phyloP scores from a whole-genome alignment of 2,888 invertebrate species.

The Pristionchus exspectatus region DNA sequence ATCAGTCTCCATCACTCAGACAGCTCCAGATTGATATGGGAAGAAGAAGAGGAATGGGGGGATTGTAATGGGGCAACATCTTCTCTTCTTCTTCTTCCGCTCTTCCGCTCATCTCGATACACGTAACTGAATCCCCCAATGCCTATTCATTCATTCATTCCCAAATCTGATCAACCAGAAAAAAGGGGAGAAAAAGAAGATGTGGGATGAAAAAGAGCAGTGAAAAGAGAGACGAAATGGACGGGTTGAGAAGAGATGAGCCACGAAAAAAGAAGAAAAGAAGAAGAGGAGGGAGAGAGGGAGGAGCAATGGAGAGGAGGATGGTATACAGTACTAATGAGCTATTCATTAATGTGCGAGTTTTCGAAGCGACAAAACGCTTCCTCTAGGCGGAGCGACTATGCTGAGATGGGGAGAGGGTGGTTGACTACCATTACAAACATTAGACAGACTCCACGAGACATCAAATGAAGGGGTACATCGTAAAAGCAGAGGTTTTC shows the following conservation, averaged over 20 bases:
- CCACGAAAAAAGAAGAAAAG: background rate
- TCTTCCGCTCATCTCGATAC: constrained; percentile 17
- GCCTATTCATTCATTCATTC: constrained; percentile 46
- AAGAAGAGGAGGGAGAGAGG: background rate
- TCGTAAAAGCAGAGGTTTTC: background rate
- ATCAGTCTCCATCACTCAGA: background rate
- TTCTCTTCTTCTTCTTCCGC: background rate
- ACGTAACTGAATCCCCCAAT: constrained; percentile 26
- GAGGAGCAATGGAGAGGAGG: background rate
- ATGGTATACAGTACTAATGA: background rate
- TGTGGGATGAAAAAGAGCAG: constrained; percentile 21
- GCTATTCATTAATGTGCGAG: background rate
- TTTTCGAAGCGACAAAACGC: background rate
- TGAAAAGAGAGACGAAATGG: constrained; percentile 20
- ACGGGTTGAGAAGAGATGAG: background rate
- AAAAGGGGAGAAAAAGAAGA: constrained; percentile 38
- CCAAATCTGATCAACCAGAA: constrained; percentile 50
- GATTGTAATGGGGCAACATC: constrained; percentile 5
- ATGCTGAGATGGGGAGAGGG: background rate
- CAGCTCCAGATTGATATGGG: background rate
- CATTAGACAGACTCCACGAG: background rate
- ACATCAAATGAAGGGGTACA: background rate
- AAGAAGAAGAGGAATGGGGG: background rate
- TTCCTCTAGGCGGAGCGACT: background rate
- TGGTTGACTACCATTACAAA: background rate